phyloP scores from a whole-genome alignment of 2,797 vertebrate genomes.

The Coregonus sp. region DNA sequence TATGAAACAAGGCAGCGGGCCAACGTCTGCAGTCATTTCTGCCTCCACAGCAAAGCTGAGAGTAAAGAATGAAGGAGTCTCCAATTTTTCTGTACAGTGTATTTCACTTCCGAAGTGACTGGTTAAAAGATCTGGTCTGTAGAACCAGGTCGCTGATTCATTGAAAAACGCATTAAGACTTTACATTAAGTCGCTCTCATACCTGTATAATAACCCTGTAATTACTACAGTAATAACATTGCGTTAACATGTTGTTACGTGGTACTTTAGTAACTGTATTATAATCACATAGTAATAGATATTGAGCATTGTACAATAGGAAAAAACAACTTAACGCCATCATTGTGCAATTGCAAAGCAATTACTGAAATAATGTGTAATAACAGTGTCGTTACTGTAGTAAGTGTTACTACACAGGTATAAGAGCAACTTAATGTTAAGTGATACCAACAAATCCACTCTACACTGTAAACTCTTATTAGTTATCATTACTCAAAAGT shows the following conservation, averaged over 20 bases:
- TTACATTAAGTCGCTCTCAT: background rate
- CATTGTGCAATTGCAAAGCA: too few relatives aligned
- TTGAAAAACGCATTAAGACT: background rate
- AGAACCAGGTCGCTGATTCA: background rate
- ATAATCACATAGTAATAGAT: background rate
- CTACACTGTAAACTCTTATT: too few relatives aligned
- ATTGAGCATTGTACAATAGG: too few relatives aligned
- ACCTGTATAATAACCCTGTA: background rate
- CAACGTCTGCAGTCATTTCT: constrained; percentile 68
- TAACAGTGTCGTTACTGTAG: too few relatives aligned
- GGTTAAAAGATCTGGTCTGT: background rate
- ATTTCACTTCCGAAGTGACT: background rate
- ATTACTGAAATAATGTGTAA: too few relatives aligned
- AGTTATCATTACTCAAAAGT: too few relatives aligned
- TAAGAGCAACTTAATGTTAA: too few relatives aligned
- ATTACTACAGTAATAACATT: background rate
- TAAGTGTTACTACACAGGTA: too few relatives aligned
- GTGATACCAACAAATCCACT: too few relatives aligned
- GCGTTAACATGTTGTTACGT: background rate
- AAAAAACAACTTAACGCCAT: too few relatives aligned
- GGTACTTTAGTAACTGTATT: background rate
- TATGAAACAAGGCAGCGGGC: constrained; percentile 64
- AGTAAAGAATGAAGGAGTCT: constrained; percentile 45
- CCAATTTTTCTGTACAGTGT: constrained; percentile 16
- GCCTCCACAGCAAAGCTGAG: constrained; percentile 73